Percentiles rank a stretch among this genome's conserved stretches.
Conservation (phyloP, 1,140 invertebrate species). For the Aradophagus sp. region DNA sequence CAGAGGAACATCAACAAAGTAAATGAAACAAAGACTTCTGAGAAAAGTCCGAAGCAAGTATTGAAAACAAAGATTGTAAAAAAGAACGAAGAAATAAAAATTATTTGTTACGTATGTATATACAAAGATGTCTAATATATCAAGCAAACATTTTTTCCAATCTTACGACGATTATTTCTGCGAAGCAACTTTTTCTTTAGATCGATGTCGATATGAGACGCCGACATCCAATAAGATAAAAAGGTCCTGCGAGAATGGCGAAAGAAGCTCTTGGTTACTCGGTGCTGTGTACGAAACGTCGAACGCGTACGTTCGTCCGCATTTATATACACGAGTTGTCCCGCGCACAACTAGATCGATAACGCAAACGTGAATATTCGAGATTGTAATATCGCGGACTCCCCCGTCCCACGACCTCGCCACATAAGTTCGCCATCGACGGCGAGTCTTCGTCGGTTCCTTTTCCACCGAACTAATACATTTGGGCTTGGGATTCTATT, state of each 20-base stretch:
- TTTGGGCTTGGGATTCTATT: slow-evolving; percentile 14
- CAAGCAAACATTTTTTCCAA: no score
- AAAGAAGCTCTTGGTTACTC: slow-evolving; percentile 8
- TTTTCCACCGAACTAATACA: slow-evolving; percentile 35
- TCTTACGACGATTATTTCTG: slow-evolving; percentile 3
- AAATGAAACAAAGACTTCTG: no score
- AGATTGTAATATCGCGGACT: slow-evolving; percentile 43
- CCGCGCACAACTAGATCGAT: slow-evolving; percentile 18
- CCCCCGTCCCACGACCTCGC: slow-evolving; percentile 11
- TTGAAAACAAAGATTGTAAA: no score
- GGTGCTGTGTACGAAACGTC: slow-evolving; percentile 11
- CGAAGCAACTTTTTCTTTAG: slow-evolving; percentile 7
- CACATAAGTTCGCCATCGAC: slow-evolving; percentile 40
- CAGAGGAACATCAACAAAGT: no score
- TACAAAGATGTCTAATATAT: no score
- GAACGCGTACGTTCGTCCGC: slow-evolving; percentile 6
- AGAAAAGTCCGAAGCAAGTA: no score
- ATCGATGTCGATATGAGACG: slow-evolving; percentile 14
- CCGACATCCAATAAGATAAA: slow-evolving; percentile 21
- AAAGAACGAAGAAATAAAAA: no score
- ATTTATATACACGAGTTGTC: slow-evolving; percentile 19
- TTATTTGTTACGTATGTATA: no score
- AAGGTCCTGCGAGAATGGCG: slow-evolving; percentile 13
- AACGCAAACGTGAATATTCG: slow-evolving; percentile 43
- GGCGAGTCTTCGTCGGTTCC: slow-evolving; percentile 24